Conservation (phyloP, 2,797 vertebrate genomes). For the Miopithecus talapoin region DNA sequence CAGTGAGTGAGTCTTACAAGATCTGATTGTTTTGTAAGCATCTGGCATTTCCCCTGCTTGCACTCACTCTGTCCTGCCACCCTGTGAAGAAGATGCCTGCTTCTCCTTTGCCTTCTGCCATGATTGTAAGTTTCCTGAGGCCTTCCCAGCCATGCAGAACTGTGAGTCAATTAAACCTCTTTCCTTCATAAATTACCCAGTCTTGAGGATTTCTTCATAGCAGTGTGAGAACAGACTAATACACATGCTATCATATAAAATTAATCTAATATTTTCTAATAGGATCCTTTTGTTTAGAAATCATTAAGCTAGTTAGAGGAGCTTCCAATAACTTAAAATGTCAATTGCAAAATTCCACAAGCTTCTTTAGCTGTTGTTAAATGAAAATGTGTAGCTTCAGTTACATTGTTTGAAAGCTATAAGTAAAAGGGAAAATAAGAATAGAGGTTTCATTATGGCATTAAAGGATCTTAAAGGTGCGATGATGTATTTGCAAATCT, state of each 20-base stretch:
- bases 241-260: not conserved
- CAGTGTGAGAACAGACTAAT: not conserved
- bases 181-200: not conserved
- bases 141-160: not conserved
- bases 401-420: not conserved
- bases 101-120: not conserved
- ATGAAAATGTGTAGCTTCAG: not conserved
- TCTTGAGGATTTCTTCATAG: not conserved
- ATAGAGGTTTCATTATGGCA: rapidly evolving
- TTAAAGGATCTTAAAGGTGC: not conserved
- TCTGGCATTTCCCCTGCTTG: not conserved
- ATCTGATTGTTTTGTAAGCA: not conserved
- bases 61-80: not conserved
- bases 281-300: not conserved
- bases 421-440: not conserved
- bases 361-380: not conserved
- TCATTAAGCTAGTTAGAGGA: not conserved
- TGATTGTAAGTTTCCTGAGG: not conserved
- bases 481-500: rapidly evolving
- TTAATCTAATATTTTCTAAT: not conserved
- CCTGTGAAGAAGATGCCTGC: not conserved
- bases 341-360: not conserved
- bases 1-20: not conserved
- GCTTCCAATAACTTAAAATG: not conserved
- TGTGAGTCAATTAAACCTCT: not conserved